Conservation (phyloP, 53 echinoderm and acorn worm genomes). For the Hippasteria phrygiana region DNA sequence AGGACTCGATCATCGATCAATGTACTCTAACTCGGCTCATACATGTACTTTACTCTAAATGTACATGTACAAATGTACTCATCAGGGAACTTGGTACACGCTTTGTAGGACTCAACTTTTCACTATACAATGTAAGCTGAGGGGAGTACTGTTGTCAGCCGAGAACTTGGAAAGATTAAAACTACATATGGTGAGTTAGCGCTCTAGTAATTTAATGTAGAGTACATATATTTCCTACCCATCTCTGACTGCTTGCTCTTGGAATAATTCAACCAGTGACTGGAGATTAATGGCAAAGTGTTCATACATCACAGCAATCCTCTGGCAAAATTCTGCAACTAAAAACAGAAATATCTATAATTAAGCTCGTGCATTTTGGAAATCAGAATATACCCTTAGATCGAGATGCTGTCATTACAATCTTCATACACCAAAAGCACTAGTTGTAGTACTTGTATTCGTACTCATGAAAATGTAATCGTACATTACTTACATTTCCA, state of each 20-base stretch:
- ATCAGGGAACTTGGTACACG: no score
- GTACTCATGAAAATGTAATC: background rate
- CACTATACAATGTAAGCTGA: no score
- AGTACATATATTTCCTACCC: background rate
- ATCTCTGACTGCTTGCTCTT: constrained; percentile 41
- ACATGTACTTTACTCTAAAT: no score
- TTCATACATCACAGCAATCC: constrained; percentile 36
- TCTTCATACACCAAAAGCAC: background rate
- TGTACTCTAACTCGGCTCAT: no score
- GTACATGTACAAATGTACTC: no score
- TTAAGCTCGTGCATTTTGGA: background rate
- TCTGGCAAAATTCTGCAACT: constrained; percentile 55
- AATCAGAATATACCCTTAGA: no score
- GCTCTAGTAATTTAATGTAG: background rate
- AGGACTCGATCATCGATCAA: no score
- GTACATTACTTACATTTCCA: background rate
- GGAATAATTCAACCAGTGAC: constrained; percentile 37
- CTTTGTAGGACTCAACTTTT: no score
- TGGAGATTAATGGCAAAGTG: constrained; percentile 50
- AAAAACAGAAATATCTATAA: background rate
- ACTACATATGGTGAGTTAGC: background rate
- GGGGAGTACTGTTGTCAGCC: no score
- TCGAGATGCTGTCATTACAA: no score
- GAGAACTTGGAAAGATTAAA: no score
- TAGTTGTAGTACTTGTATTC: background rate